Evolutionary conservation across 2,888 invertebrate species (phyloP), one percentile per base, ranked within the genome.

Genomic region (Strigamia crassipes): DNA sequence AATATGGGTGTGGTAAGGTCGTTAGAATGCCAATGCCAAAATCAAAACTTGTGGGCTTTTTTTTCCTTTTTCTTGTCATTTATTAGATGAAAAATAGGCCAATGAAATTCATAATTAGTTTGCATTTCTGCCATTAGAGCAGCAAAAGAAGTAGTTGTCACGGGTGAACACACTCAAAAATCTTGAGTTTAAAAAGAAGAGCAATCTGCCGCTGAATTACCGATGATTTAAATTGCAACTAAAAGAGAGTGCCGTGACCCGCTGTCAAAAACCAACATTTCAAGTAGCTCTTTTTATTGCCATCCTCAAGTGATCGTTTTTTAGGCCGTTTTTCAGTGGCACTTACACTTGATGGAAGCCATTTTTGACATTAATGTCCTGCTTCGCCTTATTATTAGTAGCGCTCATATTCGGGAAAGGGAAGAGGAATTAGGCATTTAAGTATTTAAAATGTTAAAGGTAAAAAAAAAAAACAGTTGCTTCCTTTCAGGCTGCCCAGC

Each of bases 351-450:
- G 18, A 46, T 13, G 46, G n/a, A 5, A 46, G 46, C 46, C 46
- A 56, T 56, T 56, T 56, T 56, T 56, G 56, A 56, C 56, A 18
- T 56, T 56, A 56, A 56, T 56, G 56, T 56, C 18, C 18, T 18
- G 56, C 56, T 18, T 56, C 56, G 56, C 56, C 56, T 18, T 56
- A 56, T 56, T 23, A 73, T 73, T 73, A 73, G 23, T 73, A 2
- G 27, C 31, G 9, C 73, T 73, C 27, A 12, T 31, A 73, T 56
- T 21, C 15, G 73, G 31, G 13, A 73, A 73, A 73, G 27, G 73
- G 73, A 73, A 31, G 73, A 73, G 31, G 61, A 66, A 27, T 73
- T 27, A 27, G 73, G 73, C 23, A 73, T 73, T 73, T 73, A 73
- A 73, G 73, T 73, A 31, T 73, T 73, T 73, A 27, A 73, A 27